These are phyloP conservation scores for Leucozona laternaria DNA, from an alignment of 2,888 invertebrate genomes.

Conservation along the genomic window DNA sequence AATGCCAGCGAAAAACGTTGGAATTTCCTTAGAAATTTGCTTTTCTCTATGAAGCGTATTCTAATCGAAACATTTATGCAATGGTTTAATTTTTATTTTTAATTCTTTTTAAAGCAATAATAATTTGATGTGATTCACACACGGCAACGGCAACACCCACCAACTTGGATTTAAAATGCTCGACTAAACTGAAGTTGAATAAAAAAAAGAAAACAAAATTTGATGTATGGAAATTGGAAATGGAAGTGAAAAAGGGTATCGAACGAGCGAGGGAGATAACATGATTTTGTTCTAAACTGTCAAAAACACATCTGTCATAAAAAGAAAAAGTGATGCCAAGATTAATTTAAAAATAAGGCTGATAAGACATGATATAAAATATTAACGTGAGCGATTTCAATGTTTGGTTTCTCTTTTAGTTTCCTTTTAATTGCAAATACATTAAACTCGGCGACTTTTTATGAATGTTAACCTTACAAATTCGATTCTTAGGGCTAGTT, in stretches of 20 bases:
- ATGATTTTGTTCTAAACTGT: not conserved
- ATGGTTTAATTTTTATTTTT: conserved; percentile 19
- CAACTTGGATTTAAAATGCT: conserved; percentile 45
- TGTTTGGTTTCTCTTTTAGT: too few species aligned
- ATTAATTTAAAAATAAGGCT: not conserved
- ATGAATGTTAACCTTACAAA: too few species aligned
- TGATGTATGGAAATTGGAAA: not conserved
- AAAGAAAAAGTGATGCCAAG: not conserved
- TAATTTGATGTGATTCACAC: conserved; percentile 27
- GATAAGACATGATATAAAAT: too few species aligned
- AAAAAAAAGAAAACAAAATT: conserved; percentile 67
- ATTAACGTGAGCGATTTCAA: too few species aligned
- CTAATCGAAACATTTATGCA: not conserved
- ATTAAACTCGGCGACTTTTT: too few species aligned
- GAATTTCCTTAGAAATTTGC: conserved; percentile 33
- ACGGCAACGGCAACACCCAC: conserved; percentile 46
- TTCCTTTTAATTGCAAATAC: too few species aligned
- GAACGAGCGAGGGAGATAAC: conserved; percentile 6
- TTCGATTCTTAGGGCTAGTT: too few species aligned
- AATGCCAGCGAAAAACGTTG: conserved; percentile 14
- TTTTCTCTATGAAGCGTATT: not conserved
- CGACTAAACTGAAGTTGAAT: conserved; percentile 47
- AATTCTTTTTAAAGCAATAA: conserved; percentile 15
- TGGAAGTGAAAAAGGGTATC: too few species aligned
- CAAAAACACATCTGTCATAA: not conserved